A percentile compares a stretch with the other conserved stretches of the same genome.
Evolutionary conservation across 2,113 vertebrate genomes (phyloP).

Genomic region (Cichladusa arquata): DNA sequence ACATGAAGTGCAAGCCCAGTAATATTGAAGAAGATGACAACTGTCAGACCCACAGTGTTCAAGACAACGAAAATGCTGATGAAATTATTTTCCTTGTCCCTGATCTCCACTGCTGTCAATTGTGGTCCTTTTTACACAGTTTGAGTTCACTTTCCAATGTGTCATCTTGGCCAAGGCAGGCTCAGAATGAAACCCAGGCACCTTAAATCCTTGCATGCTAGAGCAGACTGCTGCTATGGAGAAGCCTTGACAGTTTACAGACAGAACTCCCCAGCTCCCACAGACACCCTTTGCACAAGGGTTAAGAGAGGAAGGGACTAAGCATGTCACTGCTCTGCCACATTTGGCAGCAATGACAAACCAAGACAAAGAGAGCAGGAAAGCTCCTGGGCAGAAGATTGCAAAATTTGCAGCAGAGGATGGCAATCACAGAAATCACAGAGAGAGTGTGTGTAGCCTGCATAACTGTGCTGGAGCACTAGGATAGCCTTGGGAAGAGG

Average conservation of each 20-base stretch:
- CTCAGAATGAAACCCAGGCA: not conserved
- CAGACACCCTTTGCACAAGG: accelerated
- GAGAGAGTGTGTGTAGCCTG: accelerated
- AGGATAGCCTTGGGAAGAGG: not conserved
- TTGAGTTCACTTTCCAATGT: not conserved
- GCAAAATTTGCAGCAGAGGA: not conserved
- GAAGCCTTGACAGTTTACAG: not conserved
- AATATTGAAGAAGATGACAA: constrained; percentile 7
- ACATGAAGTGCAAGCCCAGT: not conserved
- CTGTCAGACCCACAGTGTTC: not conserved
- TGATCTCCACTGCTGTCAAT: not conserved
- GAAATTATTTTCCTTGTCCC: not conserved
- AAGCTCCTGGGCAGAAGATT: not conserved
- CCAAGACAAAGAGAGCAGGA: not conserved
- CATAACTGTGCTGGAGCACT: not conserved
- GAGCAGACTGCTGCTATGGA: not conserved
- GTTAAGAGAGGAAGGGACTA: not conserved
- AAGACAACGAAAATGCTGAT: not conserved
- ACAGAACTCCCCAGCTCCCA: not conserved
- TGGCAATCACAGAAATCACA: accelerated
- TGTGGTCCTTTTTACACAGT: not conserved
- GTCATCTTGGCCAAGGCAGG: not conserved
- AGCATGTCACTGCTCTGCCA: not conserved
- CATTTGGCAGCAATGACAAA: not conserved
- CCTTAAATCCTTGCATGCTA: not conserved